Base-by-base conservation (phyloP, 2,888 invertebrate genomes). In the Poecilus cupreus region DNA sequence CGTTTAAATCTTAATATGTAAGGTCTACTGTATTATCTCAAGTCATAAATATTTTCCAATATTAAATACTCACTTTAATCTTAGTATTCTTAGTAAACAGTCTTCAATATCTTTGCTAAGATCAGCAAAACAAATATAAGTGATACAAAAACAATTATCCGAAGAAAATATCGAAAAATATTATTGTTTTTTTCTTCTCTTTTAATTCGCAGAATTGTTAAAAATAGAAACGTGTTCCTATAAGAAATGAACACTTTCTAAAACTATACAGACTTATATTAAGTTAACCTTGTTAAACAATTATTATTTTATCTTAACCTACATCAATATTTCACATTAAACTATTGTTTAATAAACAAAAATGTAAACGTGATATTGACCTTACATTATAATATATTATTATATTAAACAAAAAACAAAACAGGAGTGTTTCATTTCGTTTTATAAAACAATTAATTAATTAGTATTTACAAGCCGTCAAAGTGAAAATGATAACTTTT, bases 251-350 rank as follows among this genome's bases (percentile, higher is more conserved):
- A 54, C 8, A 32, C 54, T 54, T 54, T 54, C 54, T 54, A 54
- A 54, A 32, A 5, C 6, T 32, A 32, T 11, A 6, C n/a, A 54
- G 11, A 11, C 54, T 22, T 54, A 54, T 54, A 20, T 4, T 32
- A 32, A 5, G 32, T 6, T 20, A 54, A 22, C 54, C 54, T 54
- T 54, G 54, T 8, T 10, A 54, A 22, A 20, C 22, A 54, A 54
- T 54, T 54, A 22, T 54, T 54, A 54, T 22, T 54, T 54, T 54
- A 18, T 54, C 54, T 22, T 54, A 54, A 54, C 18, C 22, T 54
- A 20, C 11, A 22, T 54, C 54, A 54, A 11, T 20, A 20, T 49
- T 49, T 2, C 49, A 54, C 20, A 54, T 32, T 0, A 1, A 32
- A 3, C 32, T 2, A 32, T 32, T 32, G 32, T 32, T 32, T 32